Evolutionary conservation across 2,113 vertebrate genomes (phyloP), one percentile per base, ranked within the genome.

Genomic region (Centropristis striata): DNA sequence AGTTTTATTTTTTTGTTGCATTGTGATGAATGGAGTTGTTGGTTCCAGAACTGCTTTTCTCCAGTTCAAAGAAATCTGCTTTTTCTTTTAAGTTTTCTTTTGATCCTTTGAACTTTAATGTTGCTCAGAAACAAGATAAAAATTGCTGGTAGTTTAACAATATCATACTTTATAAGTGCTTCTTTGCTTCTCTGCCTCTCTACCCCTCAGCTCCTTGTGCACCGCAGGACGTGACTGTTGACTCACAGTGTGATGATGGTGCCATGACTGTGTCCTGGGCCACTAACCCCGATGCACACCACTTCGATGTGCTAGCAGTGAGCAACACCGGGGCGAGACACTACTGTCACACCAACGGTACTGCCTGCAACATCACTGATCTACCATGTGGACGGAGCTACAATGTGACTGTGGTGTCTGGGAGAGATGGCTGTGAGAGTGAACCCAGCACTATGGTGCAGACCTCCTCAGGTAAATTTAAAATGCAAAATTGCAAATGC

Each of bases 341-440:
- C 14, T 68, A 89, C 70, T 95, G 95, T 46, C 77, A 91, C 80
- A 86, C 93, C 12, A 78, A 8, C 0, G 10, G 28, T 69, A 85
- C 58, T 4, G 44, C 7, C 21, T 96, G 95, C 79, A 69, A 71
- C 9, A 25, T 95, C 6, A 41, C 1, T 0, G 21, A 50, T 79
- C 82, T 95, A 1, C 81, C 84, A 1, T 95, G 95, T 55, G 95
- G 95, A 57, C 79, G 74, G 18, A 58, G 5, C 51, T 95, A 93
- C 84, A 88, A 82, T 7, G 49, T 94, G 1, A 90, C 90, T 0
- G 90, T 91, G n/a, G 54, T 85, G 8, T 81, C 94, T 15, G 21
- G 93, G 14, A 87, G 84, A 51, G 25, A 77, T 1, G 67, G 12
- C 41, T 96, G 95, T 51, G 64, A 88, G 73, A 93, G 95, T 76